These are phyloP conservation scores for Argyrosomus japonicus DNA, from an alignment of 2,113 vertebrate genomes.

Conservation along the genomic window DNA sequence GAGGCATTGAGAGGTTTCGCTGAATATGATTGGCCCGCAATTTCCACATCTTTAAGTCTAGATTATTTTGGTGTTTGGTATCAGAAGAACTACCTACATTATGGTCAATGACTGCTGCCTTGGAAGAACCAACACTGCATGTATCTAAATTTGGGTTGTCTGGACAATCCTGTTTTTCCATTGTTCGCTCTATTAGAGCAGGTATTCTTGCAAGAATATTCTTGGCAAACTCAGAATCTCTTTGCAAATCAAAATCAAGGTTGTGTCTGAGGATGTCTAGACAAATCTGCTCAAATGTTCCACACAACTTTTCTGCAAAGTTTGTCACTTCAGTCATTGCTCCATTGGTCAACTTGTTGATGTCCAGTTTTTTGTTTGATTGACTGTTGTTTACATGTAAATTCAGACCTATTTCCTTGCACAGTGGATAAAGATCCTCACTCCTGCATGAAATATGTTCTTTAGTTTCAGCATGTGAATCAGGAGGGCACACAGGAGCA, in stretches of 20 bases:
- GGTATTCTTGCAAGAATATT: conserved; percentile 7
- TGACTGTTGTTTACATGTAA: not conserved
- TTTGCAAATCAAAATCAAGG: conserved; percentile 29
- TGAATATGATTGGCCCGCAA: conserved; percentile 10
- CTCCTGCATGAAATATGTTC: not conserved
- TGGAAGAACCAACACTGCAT: not conserved
- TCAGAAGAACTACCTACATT: no score
- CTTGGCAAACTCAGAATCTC: conserved; percentile 13
- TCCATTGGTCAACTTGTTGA: conserved; percentile 38
- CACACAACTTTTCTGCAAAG: conserved; percentile 52
- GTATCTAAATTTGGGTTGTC: not conserved
- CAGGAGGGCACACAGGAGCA: not conserved
- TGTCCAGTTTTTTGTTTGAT: conserved; percentile 17
- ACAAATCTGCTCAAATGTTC: conserved; percentile 52
- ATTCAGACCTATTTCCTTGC: conserved; percentile 44
- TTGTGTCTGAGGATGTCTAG: conserved; percentile 50
- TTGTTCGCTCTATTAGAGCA: not conserved
- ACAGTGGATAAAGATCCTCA: conserved; percentile 22
- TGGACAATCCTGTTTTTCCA: not conserved
- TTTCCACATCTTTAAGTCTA: conserved; percentile 30
- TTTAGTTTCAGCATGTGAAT: not conserved
- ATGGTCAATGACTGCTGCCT: no score
- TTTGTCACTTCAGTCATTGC: conserved; percentile 44
- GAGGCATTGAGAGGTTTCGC: conserved; percentile 33
- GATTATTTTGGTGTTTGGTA: not conserved